A percentile compares a stretch with the other conserved stretches of the same genome.
These are phyloP conservation scores for Nymphicus hollandicus DNA, from an alignment of 2,113 vertebrate species.

Conservation along the genomic window DNA sequence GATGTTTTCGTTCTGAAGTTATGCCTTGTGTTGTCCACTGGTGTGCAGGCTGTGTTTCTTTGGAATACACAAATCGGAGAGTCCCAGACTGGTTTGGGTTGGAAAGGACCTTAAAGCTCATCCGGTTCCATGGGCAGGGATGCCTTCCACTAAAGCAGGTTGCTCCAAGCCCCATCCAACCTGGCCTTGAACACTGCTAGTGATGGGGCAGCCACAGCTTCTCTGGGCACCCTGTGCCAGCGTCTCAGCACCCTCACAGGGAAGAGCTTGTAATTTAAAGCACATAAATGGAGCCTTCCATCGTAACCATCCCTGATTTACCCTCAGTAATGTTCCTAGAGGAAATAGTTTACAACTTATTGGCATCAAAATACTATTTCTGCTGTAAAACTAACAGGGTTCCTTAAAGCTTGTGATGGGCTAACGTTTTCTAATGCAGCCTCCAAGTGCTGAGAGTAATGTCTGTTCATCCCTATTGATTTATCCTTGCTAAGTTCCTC, in stretches of 20 bases:
- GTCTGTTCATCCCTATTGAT: not conserved
- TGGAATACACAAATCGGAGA: fast-evolving
- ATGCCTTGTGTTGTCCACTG: not conserved
- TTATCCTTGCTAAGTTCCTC: not conserved
- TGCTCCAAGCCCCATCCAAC: not conserved
- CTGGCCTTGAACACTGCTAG: not conserved
- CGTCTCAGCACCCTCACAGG: not conserved
- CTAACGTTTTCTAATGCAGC: not conserved
- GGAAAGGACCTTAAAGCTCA: not conserved
- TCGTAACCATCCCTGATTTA: not conserved
- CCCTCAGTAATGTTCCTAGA: not conserved
- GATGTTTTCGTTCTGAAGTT: not conserved
- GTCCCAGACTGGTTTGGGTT: not conserved
- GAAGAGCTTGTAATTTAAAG: not conserved
- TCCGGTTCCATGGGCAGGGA: not conserved
- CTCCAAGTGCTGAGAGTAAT: not conserved
- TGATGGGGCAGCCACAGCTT: not conserved
- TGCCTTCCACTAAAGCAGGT: fast-evolving
- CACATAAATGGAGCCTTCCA: not conserved
- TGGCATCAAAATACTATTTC: not conserved
- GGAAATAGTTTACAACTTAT: not conserved
- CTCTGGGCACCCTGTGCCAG: no score
- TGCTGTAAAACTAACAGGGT: not conserved
- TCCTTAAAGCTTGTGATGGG: not conserved
- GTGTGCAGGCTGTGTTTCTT: not conserved